Conservation (phyloP, 2,888 invertebrate genomes). For the Hylaea fasciaria region DNA sequence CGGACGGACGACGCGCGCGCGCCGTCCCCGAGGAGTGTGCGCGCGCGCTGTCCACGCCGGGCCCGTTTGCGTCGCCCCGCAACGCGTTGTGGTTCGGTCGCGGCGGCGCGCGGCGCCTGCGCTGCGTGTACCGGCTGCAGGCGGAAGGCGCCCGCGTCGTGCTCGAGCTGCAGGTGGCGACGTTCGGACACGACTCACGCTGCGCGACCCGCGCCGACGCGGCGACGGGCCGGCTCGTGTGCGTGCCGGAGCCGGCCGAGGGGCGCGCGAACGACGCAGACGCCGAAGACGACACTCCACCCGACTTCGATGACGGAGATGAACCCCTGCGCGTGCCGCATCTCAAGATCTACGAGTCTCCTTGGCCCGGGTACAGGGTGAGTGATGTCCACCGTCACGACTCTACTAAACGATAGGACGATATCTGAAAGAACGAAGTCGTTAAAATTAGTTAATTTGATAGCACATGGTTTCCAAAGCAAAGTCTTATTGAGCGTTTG, state of each 20-base stretch:
- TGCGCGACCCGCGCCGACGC: slow-evolving; percentile 90
- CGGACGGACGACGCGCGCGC: slow-evolving; percentile 62
- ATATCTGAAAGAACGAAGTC: too few relatives aligned
- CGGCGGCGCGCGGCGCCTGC: slow-evolving; percentile 90
- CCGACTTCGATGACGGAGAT: slow-evolving; percentile 59
- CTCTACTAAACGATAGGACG: too few relatives aligned
- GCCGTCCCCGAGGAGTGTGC: slow-evolving; percentile 68
- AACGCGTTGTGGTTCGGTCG: slow-evolving; percentile 94
- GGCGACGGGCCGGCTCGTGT: slow-evolving; percentile 87
- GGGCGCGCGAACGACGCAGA: slow-evolving; percentile 49
- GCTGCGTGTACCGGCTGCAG: slow-evolving; percentile 91
- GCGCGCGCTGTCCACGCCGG: slow-evolving; percentile 69
- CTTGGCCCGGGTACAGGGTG: slow-evolving; percentile 88
- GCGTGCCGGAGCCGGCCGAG: slow-evolving; percentile 58
- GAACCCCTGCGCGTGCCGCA: slow-evolving; percentile 79
- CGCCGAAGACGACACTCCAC: slow-evolving; percentile 41
- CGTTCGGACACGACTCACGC: slow-evolving; percentile 86
- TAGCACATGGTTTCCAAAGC: too few relatives aligned
- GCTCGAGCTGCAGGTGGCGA: slow-evolving; percentile 88
- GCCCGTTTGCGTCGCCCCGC: slow-evolving; percentile 89
- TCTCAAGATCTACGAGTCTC: slow-evolving; percentile 87
- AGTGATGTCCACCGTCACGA: too few relatives aligned
- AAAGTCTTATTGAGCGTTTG: too few relatives aligned
- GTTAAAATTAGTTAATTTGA: too few relatives aligned
- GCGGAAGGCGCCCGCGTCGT: slow-evolving; percentile 87